A percentile compares a stretch with the other conserved stretches of the same genome.
phyloP scores from a whole-genome alignment of 2,113 vertebrate genomes.

The Ariopsis seemanni region DNA sequence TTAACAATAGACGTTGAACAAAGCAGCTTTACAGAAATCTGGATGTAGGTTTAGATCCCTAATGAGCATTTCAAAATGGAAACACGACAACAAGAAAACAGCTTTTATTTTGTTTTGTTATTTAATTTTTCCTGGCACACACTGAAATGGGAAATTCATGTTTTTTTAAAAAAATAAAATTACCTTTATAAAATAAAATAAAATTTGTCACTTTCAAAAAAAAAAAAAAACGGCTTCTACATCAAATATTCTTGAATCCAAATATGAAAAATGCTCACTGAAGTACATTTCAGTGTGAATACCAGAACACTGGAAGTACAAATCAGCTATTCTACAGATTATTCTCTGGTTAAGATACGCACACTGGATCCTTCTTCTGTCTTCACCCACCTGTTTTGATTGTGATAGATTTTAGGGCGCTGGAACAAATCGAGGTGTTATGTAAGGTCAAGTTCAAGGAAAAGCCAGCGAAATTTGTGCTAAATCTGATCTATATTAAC shows the following conservation, averaged over 20 bases:
- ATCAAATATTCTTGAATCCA: neutral
- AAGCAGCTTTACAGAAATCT: neutral
- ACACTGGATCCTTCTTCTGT: neutral
- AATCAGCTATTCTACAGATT: neutral
- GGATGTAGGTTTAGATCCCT: neutral
- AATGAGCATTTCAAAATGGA: neutral
- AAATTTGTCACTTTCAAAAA: neutral
- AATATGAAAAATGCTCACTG: neutral
- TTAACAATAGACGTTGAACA: neutral
- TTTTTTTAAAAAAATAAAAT: neutral
- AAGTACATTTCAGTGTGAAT: neutral
- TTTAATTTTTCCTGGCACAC: neutral
- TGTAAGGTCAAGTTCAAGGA: slow-evolving; percentile 27
- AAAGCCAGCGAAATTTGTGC: neutral
- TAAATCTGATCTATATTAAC: slow-evolving; percentile 33
- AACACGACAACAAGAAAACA: neutral
- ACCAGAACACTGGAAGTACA: neutral
- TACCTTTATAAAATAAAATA: no score
- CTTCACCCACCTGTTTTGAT: neutral
- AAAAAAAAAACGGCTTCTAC: neutral
- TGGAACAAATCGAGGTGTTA: neutral
- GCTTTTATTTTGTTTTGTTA: neutral
- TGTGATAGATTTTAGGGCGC: neutral
- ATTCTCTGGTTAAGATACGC: neutral
- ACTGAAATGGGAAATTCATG: neutral